Percentiles rank a stretch among this genome's conserved stretches.
phyloP scores from a whole-genome alignment of 2,113 vertebrate genomes.

The Odocoileus hemionus region DNA sequence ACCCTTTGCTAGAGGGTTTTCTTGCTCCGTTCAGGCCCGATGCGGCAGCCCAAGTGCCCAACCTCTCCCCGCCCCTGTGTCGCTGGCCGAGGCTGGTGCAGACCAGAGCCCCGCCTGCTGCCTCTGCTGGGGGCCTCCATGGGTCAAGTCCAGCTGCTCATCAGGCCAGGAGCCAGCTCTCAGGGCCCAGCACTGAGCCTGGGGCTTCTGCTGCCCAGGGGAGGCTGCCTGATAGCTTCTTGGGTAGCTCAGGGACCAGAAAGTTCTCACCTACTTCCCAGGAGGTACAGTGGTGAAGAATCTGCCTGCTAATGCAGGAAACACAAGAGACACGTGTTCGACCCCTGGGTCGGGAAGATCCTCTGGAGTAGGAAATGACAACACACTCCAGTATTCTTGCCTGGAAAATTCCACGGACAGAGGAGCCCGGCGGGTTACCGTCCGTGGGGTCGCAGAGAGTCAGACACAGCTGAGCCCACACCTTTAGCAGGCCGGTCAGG shows the following conservation, averaged over 20 bases:
- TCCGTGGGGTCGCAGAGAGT: neutral
- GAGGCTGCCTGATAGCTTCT: neutral
- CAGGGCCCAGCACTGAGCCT: neutral
- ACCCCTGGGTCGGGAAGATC: neutral
- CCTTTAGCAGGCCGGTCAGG: neutral
- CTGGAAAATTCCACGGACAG: neutral
- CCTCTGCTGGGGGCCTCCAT: neutral
- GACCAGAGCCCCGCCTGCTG: neutral
- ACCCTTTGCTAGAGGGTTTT: neutral
- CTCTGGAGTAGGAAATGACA: neutral
- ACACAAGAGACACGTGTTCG: neutral
- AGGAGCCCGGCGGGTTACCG: neutral
- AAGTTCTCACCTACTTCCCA: neutral
- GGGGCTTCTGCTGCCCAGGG: neutral
- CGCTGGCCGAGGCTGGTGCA: fast-evolving
- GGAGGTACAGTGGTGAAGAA: neutral
- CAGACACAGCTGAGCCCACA: neutral
- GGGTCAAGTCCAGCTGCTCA: neutral
- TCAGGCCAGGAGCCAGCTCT: neutral
- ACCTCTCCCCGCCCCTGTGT: neutral
- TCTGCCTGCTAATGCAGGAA: neutral
- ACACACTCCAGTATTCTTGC: neutral
- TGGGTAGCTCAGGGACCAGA: no score
- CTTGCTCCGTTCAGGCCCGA: neutral
- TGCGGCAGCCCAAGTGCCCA: neutral